Conservation (phyloP, 2,113 vertebrate genomes). For the Tonatia bakeri region DNA sequence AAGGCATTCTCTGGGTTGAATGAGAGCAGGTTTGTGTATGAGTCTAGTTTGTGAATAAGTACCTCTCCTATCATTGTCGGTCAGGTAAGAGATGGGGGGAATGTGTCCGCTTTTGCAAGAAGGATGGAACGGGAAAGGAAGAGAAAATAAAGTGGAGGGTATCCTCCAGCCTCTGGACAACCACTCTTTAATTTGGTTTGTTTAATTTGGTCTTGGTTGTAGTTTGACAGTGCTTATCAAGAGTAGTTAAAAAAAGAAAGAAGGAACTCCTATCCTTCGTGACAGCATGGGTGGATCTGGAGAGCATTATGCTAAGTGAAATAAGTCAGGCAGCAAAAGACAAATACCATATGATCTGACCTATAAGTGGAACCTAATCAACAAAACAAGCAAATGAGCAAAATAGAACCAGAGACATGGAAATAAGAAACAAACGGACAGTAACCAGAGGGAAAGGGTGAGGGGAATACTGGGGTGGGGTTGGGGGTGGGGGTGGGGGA, state of each 20-base stretch:
- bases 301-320: no score
- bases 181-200: not conserved
- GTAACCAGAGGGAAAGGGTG: no score
- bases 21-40: not conserved
- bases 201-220: not conserved
- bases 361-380: no score
- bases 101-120: not conserved
- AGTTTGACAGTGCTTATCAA: not conserved
- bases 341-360: no score
- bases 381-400: no score
- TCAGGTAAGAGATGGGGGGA: not conserved
- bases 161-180: not conserved
- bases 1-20: not conserved
- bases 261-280: no score
- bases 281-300: no score
- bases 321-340: no score
- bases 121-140: not conserved
- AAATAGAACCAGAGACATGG: no score
- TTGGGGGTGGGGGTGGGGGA: no score
- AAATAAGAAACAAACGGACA: no score
- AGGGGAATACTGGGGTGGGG: no score
- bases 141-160: not conserved
- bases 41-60: not conserved
- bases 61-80: not conserved
- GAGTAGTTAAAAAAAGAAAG: not conserved